Conservation (phyloP, 30 jellyfish, hydroid and myxozoan genomes). For the Mastigias papua region DNA sequence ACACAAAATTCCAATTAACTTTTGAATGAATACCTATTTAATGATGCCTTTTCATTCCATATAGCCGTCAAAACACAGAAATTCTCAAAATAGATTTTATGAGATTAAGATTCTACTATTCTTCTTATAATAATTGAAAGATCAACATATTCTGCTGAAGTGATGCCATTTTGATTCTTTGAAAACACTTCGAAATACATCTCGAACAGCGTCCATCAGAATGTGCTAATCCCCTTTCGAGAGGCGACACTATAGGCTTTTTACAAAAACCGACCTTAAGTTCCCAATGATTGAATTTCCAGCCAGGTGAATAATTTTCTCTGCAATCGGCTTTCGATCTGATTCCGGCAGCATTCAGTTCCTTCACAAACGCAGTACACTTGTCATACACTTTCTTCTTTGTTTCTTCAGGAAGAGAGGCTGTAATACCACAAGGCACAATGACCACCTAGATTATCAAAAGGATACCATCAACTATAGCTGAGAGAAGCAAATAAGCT, state of each 20-base stretch:
- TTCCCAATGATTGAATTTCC: constrained; percentile 99
- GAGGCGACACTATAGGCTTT: neutral
- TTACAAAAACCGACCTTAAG: constrained; percentile 71
- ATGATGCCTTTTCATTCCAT: no score
- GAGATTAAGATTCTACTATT: no score
- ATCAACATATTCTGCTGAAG: no score
- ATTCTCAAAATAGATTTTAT: no score
- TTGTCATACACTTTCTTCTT: constrained; percentile 61
- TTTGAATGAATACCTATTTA: no score
- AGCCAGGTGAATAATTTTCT: constrained; percentile 99
- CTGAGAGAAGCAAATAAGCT: neutral
- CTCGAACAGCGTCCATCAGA: no score
- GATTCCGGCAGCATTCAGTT: constrained; percentile 73
- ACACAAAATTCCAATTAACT: no score
- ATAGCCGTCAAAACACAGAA: no score
- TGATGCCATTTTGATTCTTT: no score
- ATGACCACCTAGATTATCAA: constrained; percentile 78
- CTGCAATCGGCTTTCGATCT: constrained; percentile 90
- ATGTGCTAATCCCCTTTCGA: no score
- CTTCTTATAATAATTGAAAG: no score
- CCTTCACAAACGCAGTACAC: constrained; percentile 63
- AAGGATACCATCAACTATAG: neutral
- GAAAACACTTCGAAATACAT: no score
- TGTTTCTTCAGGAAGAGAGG: constrained; percentile 79
- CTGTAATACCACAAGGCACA: constrained; percentile 98